A percentile compares a stretch with the other conserved stretches of the same genome.
Conservation (phyloP, 1,140 invertebrate species). For the Neuroterus valhalla region DNA sequence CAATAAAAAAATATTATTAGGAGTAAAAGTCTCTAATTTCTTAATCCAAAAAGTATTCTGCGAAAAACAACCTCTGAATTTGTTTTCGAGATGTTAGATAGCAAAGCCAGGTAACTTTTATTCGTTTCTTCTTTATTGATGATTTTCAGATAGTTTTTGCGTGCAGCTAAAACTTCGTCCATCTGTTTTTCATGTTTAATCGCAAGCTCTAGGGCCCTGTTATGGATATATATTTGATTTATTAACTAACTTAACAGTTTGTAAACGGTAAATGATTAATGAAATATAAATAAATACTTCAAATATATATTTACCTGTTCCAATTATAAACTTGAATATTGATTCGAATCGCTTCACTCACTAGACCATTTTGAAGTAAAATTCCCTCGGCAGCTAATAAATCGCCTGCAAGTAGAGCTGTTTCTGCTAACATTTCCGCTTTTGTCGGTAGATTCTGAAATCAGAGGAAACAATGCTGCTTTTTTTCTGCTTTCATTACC, state of each 20-base stretch:
- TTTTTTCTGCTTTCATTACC: neutral
- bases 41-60: neutral
- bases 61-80: neutral
- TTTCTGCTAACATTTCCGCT: slow-evolving; percentile 84
- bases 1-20: neutral
- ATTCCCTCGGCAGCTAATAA: slow-evolving; percentile 88
- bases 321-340: slow-evolving; percentile 91
- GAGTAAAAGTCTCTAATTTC: no score
- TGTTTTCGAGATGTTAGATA: slow-evolving; percentile 51
- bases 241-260: slow-evolving; percentile 20
- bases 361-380: slow-evolving; percentile 85
- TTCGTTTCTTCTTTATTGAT: slow-evolving; percentile 88
- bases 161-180: slow-evolving; percentile 85
- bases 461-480: slow-evolving; percentile 28
- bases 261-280: slow-evolving; percentile 6
- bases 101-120: slow-evolving; percentile 64
- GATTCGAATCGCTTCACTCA: slow-evolving; percentile 85
- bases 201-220: slow-evolving; percentile 89
- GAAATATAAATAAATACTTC: neutral
- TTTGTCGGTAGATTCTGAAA: slow-evolving; percentile 75
- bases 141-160: slow-evolving; percentile 84
- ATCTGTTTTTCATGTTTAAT: slow-evolving; percentile 86
- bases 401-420: slow-evolving; percentile 87
- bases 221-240: slow-evolving; percentile 36
- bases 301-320: slow-evolving; percentile 79